Evolutionary conservation across 2,888 invertebrate genomes (phyloP).

Genomic region (Diachrysia chrysitis): DNA sequence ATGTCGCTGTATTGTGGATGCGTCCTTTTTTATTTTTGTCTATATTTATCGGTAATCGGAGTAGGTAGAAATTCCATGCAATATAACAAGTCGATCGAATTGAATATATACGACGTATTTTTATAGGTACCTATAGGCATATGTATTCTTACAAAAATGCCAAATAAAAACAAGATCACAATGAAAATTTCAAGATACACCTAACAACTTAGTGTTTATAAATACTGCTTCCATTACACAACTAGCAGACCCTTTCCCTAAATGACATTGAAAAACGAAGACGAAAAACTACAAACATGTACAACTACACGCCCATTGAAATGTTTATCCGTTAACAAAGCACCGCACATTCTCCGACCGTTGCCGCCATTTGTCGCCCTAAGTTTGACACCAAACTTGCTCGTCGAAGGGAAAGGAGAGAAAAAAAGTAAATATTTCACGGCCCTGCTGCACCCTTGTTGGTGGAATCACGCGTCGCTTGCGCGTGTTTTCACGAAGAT

Average conservation of each 20-base stretch:
- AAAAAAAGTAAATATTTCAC: slow-evolving; percentile 85
- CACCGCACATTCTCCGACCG: slow-evolving; percentile 68
- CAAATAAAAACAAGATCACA: too few relatives aligned
- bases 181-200: too few relatives aligned
- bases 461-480: slow-evolving; percentile 87
- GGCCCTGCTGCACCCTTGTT: slow-evolving; percentile 82
- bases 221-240: background rate
- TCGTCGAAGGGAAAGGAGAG: slow-evolving; percentile 69
- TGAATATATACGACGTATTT: too few relatives aligned
- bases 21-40: too few relatives aligned
- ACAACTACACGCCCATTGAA: slow-evolving; percentile 55
- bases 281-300: slow-evolving; percentile 49
- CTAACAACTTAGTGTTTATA: too few relatives aligned
- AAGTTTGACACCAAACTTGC: slow-evolving; percentile 80
- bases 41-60: too few relatives aligned
- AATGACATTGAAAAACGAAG: slow-evolving; percentile 31
- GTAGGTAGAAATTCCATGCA: too few relatives aligned
- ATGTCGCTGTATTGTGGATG: background rate
- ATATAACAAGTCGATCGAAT: too few relatives aligned
- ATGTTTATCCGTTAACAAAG: slow-evolving; percentile 68
- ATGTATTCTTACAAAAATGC: too few relatives aligned
- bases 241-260: slow-evolving; percentile 19
- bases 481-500: slow-evolving; percentile 86
- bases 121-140: too few relatives aligned
- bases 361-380: slow-evolving; percentile 74